Evolutionary conservation across 2,888 invertebrate genomes (phyloP).

Genomic region (Elysia crispata): DNA sequence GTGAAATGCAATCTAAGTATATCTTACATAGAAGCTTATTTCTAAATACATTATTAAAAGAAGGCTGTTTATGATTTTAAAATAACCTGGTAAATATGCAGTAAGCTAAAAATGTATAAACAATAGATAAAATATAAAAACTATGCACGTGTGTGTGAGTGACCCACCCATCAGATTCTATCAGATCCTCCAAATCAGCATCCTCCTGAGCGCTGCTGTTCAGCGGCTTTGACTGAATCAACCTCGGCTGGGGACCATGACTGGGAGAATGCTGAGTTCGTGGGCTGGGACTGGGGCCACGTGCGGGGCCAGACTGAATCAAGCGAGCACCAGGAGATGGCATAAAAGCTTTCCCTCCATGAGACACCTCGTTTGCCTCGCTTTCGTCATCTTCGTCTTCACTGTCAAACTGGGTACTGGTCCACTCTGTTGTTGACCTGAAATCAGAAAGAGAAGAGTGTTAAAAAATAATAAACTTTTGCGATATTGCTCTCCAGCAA

Average conservation of each 20-base stretch:
- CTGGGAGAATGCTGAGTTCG: conserved; percentile 9
- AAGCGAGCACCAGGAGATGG: conserved; percentile 49
- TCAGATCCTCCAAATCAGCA: neutral
- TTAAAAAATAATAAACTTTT: too few species aligned
- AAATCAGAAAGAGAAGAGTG: too few species aligned
- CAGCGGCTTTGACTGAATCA: conserved; percentile 60
- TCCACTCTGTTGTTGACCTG: conserved; percentile 65
- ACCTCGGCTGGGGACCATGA: conserved; percentile 54
- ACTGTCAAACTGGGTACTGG: conserved; percentile 70
- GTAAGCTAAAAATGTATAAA: neutral
- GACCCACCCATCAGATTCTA: conserved; percentile 49
- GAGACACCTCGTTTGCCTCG: conserved; percentile 31
- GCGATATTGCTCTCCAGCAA: too few species aligned
- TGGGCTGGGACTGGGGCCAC: conserved; percentile 46
- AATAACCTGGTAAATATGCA: too few species aligned
- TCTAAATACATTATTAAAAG: too few species aligned
- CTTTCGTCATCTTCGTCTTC: conserved; percentile 58
- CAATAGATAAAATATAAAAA: neutral
- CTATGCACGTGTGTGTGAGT: conserved; percentile 25
- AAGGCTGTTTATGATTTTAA: too few species aligned
- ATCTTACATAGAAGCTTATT: too few species aligned
- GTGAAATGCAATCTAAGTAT: too few species aligned
- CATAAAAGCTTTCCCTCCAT: conserved; percentile 34
- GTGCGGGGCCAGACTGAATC: conserved; percentile 50
- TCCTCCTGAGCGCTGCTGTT: conserved; percentile 59